Evolutionary conservation across 2,797 vertebrate species (phyloP).

Genomic region (Microhierax caerulescens): DNA sequence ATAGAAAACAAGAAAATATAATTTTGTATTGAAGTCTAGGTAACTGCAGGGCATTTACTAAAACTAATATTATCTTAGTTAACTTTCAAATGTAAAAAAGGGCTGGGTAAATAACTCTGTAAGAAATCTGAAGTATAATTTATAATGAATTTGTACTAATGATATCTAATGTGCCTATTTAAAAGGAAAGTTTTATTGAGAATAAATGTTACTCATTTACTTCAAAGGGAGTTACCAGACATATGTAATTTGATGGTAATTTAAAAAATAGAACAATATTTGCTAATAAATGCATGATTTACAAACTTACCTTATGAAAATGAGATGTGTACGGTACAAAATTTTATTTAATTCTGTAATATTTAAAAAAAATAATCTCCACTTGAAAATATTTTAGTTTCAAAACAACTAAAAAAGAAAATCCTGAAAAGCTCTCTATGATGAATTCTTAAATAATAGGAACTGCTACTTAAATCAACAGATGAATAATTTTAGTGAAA

Average conservation of each 20-base stretch:
- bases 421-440: neutral
- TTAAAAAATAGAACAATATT: constrained; percentile 70
- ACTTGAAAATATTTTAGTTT: neutral
- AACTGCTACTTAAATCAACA: neutral
- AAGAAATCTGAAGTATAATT: constrained; percentile 74
- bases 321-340: neutral
- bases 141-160: constrained; percentile 78
- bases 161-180: constrained; percentile 72
- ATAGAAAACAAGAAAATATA: constrained; percentile 53
- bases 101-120: constrained; percentile 71
- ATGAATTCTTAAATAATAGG: neutral
- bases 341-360: constrained; percentile 3
- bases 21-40: constrained; percentile 54
- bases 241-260: constrained; percentile 67
- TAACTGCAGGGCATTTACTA: constrained; percentile 68
- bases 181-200: constrained; percentile 73
- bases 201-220: constrained; percentile 77
- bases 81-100: constrained; percentile 72
- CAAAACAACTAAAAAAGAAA: neutral
- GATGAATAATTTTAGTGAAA: neutral
- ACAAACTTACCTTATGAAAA: constrained; percentile 55
- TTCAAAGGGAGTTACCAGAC: constrained; percentile 72
- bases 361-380: neutral
- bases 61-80: constrained; percentile 77
- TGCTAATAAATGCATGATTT: constrained; percentile 58